phyloP scores from a whole-genome alignment of 2,113 vertebrate species.

The Prietella phreatophila region DNA sequence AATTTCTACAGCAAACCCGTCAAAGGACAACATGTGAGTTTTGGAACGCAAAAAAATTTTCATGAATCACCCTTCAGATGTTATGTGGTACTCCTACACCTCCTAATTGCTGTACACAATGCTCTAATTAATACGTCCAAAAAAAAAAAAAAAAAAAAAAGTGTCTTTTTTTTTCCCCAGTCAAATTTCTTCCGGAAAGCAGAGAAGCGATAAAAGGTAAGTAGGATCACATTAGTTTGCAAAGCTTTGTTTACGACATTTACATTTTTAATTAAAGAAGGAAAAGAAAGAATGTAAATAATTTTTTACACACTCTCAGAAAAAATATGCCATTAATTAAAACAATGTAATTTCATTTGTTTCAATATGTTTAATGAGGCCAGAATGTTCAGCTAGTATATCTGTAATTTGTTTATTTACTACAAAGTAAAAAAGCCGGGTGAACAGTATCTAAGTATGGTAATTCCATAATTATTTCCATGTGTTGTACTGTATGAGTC shows the following conservation, averaged over 20 bases:
- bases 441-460: no score
- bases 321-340: no score
- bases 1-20: conserved; percentile 69
- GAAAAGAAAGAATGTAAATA: not conserved
- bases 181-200: conserved; percentile 55
- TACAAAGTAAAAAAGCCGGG: no score
- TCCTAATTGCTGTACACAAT: not conserved
- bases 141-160: no score
- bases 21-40: conserved; percentile 63
- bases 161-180: conserved; percentile 59
- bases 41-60: not conserved
- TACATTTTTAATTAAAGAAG: not conserved
- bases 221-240: not conserved
- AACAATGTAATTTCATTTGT: no score
- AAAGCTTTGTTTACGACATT: not conserved
- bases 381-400: no score
- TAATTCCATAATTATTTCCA: no score
- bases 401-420: no score
- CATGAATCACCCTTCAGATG: not conserved
- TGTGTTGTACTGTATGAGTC: no score
- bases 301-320: not conserved
- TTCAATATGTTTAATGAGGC: no score
- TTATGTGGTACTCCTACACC: not conserved
- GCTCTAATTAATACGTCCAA: conserved; percentile 14
- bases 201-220: conserved; percentile 62